Base-by-base conservation (phyloP, 2,113 vertebrate species). In the Tursiops truncatus region DNA sequence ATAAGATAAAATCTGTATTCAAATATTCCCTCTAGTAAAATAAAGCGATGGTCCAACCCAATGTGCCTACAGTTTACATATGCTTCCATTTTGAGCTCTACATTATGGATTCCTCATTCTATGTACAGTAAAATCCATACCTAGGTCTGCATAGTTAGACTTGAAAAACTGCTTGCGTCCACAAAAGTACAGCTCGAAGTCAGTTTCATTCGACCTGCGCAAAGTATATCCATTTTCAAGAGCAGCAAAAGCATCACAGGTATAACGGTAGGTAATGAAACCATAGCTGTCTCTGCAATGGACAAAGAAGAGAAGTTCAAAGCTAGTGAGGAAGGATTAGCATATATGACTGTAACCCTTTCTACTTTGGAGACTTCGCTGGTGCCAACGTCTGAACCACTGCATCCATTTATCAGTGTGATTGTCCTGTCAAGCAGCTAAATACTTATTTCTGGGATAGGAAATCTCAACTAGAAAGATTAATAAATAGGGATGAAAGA, bases 191-290 rank as follows among this genome's bases (percentile, higher is more conserved):
- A 99, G 99, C 99, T 99, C 99, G 95, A 99, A 99, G 98, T 99
- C 99, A 94, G 99, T 99, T 97, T 99, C 99, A 47, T 99, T 98
- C 53, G 99, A 99, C 98, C 99, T 98, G 99, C 99, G 99, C 97
- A 99, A 99, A 98, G 99, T 99, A 98, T 99, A 99, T 99, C 99
- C 99, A 82, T 99, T 99, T 98, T 99, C 99, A 98, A 99, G 99
- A 99, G 99, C 99, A 98, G 99, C 99, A 58, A 99, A 99, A 98
- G 99, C 99, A 67, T 99, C 99, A 99, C 99, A 99, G 98, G 99
- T 99, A 95, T 99, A 99, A 98, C 99, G 99, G 99, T 99, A 99
- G 98, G 99, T 99, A 99, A 99, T 99, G 99, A 99, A 99, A 99
- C 99, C 99, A 98, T 99, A 99, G 99, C 99, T 99, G 99, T 99